Percentiles rank a stretch among this genome's conserved stretches.
phyloP scores from a whole-genome alignment of 2,113 vertebrate species.

The Stomatorhinus ivindoensis region DNA sequence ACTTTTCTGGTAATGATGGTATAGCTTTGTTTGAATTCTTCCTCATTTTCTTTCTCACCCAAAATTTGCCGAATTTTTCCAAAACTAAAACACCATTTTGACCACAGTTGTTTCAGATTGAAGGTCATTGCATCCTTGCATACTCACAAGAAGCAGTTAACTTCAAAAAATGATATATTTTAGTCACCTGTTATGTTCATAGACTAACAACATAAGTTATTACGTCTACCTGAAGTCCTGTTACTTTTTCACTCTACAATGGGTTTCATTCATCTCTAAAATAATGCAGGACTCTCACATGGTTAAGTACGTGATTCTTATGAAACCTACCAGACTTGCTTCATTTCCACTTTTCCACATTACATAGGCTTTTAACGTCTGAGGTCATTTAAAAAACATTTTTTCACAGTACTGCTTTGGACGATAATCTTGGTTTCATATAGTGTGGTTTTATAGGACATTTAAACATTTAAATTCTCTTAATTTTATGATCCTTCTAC shows the following conservation, averaged over 20 bases:
- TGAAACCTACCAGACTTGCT: constrained; percentile 66
- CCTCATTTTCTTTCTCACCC: background rate
- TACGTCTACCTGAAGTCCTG: constrained; percentile 13
- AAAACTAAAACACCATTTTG: background rate
- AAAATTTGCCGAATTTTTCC: background rate
- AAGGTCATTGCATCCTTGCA: background rate
- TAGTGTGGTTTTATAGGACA: background rate
- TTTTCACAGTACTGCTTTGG: background rate
- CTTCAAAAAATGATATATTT: constrained; percentile 23
- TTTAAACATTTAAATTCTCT: background rate
- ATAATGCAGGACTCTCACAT: constrained; percentile 51
- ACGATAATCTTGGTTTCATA: background rate
- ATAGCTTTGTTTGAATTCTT: background rate
- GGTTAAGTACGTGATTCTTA: constrained; percentile 74
- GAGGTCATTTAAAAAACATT: background rate
- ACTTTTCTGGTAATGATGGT: background rate
- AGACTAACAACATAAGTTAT: constrained; percentile 16
- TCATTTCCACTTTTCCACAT: constrained; percentile 38
- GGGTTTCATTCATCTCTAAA: constrained; percentile 39
- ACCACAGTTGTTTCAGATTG: background rate
- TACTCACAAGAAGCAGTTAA: constrained; percentile 20
- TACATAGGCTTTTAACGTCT: background rate
- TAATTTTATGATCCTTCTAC: background rate
- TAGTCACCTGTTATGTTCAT: constrained; percentile 19
- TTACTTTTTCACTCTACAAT: constrained; percentile 34